Evolutionary conservation across 2,888 invertebrate genomes (phyloP).

Genomic region (Drosophila longiperda): DNA sequence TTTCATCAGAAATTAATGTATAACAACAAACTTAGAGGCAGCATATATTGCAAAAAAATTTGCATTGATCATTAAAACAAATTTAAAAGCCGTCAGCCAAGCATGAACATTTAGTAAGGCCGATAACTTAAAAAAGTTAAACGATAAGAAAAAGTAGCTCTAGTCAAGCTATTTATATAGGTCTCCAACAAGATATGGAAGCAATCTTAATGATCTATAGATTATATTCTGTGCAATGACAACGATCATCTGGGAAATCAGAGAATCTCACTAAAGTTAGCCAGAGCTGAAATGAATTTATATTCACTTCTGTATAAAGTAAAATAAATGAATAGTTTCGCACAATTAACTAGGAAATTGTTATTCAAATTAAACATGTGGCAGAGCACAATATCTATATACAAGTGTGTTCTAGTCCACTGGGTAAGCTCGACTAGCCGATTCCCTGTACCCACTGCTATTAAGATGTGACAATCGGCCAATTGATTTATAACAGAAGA

Average conservation of each 20-base stretch:
- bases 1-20: background rate
- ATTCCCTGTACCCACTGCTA: background rate
- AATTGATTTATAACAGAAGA: slow-evolving; percentile 56
- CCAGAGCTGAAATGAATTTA: background rate
- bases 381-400: slow-evolving; percentile 5
- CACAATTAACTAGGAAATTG: slow-evolving; percentile 1
- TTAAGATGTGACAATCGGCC: slow-evolving; percentile 9
- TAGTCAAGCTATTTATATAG: background rate
- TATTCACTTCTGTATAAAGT: slow-evolving; percentile 1
- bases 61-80: slow-evolving; percentile 17
- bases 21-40: slow-evolving; percentile 1
- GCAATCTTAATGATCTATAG: slow-evolving; percentile 21
- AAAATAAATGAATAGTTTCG: slow-evolving; percentile 21
- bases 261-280: background rate
- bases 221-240: background rate
- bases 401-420: background rate
- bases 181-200: slow-evolving; percentile 14
- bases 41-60: slow-evolving; percentile 5
- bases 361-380: slow-evolving; percentile 24
- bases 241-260: background rate
- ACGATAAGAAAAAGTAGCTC: background rate
- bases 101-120: slow-evolving; percentile 23
- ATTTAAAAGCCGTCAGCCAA: slow-evolving; percentile 17
- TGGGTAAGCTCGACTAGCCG: background rate
- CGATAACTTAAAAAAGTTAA: slow-evolving; percentile 9